These are phyloP conservation scores for Hesperia comma DNA, from an alignment of 2,888 invertebrate genomes.

Conservation along the genomic window DNA sequence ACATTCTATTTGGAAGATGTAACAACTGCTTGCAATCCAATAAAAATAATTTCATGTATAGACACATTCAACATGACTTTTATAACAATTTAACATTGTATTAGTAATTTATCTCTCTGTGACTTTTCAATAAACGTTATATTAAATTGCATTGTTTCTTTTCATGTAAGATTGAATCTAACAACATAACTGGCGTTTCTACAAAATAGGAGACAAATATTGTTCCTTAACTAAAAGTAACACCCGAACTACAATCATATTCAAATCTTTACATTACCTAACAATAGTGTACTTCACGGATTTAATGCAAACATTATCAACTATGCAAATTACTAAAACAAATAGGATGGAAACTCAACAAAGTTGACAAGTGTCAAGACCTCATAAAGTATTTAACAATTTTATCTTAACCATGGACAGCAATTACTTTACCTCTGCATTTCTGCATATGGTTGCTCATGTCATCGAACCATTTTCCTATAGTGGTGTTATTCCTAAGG, in stretches of 20 bases:
- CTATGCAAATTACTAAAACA: background rate
- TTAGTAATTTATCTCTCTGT: too few species aligned
- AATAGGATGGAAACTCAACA: background rate
- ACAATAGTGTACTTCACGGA: background rate
- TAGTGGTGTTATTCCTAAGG: slow-evolving; percentile 87
- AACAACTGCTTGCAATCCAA: background rate
- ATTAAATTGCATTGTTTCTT: too few species aligned
- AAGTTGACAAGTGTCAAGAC: background rate
- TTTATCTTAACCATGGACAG: slow-evolving; percentile 46
- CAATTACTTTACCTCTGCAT: slow-evolving; percentile 81
- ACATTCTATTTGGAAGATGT: background rate
- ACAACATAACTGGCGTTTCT: too few species aligned
- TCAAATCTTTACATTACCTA: background rate
- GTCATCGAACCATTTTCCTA: slow-evolving; percentile 90
- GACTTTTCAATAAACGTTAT: too few species aligned
- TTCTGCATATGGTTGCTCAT: slow-evolving; percentile 86
- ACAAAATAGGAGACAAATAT: too few species aligned
- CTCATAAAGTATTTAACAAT: background rate
- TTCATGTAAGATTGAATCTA: too few species aligned
- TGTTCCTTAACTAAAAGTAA: too few species aligned
- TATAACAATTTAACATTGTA: too few species aligned
- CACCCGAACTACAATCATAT: too few species aligned
- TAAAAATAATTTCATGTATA: background rate
- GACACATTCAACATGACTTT: background rate
- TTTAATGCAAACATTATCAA: background rate